Percentiles rank a stretch among this genome's conserved stretches.
Conservation (phyloP, 92 coral and sea anemone species). For the Epizoanthus stellaris region DNA sequence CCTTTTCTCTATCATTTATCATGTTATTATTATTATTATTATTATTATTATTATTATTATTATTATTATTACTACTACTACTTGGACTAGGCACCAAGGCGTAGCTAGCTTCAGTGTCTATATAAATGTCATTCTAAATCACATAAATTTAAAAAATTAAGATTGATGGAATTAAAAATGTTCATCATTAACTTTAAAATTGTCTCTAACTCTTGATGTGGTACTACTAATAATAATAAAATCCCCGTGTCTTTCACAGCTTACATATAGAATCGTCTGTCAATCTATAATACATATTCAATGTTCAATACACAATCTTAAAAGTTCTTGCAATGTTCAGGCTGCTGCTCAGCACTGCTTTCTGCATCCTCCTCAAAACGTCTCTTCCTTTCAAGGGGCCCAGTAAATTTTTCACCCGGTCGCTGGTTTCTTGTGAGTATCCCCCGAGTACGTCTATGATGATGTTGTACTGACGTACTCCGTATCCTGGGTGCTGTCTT, state of each 20-base stretch:
- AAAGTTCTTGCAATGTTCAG: slow-evolving; percentile 6
- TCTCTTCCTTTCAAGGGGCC: slow-evolving; percentile 21
- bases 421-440: slow-evolving; percentile 3
- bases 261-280: not conserved
- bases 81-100: not conserved
- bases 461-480: slow-evolving; percentile 19
- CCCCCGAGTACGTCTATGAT: slow-evolving; percentile 37
- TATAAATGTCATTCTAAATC: slow-evolving; percentile 6
- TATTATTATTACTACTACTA: too few species aligned
- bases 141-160: too few species aligned
- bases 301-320: slow-evolving; percentile 8
- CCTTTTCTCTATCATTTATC: too few species aligned
- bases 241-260: slow-evolving; percentile 4
- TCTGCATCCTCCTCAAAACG: slow-evolving; percentile 11
- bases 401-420: not conserved
- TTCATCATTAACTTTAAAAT: slow-evolving; percentile 8
- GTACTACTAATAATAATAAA: slow-evolving; percentile 10
- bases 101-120: not conserved
- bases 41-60: too few species aligned
- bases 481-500: slow-evolving; percentile 27
- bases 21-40: too few species aligned
- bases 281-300: not conserved
- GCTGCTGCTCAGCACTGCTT: not conserved
- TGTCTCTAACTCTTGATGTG: slow-evolving; percentile 23
- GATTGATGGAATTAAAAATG: not conserved